Base-by-base conservation (phyloP, 30 jellyfish, hydroid and myxozoan species). In the Haliclystus octoradiatus region DNA sequence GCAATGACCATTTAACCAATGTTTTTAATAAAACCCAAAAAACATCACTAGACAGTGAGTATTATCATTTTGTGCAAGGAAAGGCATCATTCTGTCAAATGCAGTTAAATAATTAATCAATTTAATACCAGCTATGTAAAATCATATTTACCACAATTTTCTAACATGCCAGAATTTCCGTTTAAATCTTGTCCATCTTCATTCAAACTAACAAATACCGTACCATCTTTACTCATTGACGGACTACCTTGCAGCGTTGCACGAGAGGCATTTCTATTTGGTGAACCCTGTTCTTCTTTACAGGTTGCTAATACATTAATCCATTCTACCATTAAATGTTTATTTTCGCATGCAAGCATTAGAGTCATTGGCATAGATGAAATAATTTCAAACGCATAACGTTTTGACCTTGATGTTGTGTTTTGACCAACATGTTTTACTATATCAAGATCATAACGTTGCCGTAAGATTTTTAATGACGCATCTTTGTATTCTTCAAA, bases 401-500 rank as follows among this genome's bases (percentile, higher is more conserved):
- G 93, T 49, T 84, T 65, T 26, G 95, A 84, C 57, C 77, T 84
- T 2, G 95, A 72, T 24, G 95, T 84, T 32, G 65, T 70, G 1
- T 76, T 84, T 14, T 70, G 69, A 33, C 95, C 95, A 27, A 77
- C 93, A 49, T 84, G 95, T 71, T 84, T 84, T 0, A 84, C 80
- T 15, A 81, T 52, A 40, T 72, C 93, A 14, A 84, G 66, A 57
- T 76, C 71, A 46, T 76, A 80, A 0, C 75, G 62, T 49, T 84
- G 87, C 26, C 69, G 66, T 14, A 71, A 83, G n/a, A 71, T 65
- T 34, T 79, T 83, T 52, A 84, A 53, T 2, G 95, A 76, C 1
- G 95, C 92, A 52, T 84, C 95, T 31, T 79, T 66, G 80, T 70
- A 84, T 66, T 84, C 95, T 14, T 84, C 95, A 2, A 84, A 52